Conservation (phyloP, 2,888 invertebrate species). For the Polyommatus iphigenia region DNA sequence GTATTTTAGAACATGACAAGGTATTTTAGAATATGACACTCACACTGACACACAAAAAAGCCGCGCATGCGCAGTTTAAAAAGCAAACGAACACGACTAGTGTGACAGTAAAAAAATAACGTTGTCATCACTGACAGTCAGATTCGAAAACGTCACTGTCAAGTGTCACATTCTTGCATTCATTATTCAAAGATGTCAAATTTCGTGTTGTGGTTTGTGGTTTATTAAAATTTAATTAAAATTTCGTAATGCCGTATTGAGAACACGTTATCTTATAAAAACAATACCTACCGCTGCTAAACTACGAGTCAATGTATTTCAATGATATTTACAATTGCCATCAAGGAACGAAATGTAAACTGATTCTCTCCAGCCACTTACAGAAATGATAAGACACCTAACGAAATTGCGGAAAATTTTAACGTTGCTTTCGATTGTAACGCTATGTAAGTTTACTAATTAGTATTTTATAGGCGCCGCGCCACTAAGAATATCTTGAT, state of each 20-base stretch:
- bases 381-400: slow-evolving; percentile 73
- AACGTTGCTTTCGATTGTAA: slow-evolving; percentile 58
- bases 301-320: slow-evolving; percentile 22
- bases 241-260: slow-evolving; percentile 27
- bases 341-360: slow-evolving; percentile 59
- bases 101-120: too few species aligned
- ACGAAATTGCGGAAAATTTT: slow-evolving; percentile 70
- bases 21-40: too few species aligned
- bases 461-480: slow-evolving; percentile 16
- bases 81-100: too few species aligned
- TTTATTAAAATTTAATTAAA: background rate
- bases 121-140: background rate
- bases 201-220: background rate
- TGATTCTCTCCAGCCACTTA: slow-evolving; percentile 45
- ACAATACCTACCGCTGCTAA: background rate
- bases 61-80: too few species aligned
- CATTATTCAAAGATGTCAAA: background rate
- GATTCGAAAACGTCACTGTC: background rate
- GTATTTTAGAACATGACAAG: too few species aligned
- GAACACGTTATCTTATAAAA: slow-evolving; percentile 26
- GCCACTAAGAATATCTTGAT: background rate
- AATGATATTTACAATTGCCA: slow-evolving; percentile 17
- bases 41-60: too few species aligned
- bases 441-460: slow-evolving; percentile 59
- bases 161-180: background rate